These are phyloP conservation scores for Lepisosteus osseus DNA, from an alignment of 2,113 vertebrate genomes.

Conservation along the genomic window DNA sequence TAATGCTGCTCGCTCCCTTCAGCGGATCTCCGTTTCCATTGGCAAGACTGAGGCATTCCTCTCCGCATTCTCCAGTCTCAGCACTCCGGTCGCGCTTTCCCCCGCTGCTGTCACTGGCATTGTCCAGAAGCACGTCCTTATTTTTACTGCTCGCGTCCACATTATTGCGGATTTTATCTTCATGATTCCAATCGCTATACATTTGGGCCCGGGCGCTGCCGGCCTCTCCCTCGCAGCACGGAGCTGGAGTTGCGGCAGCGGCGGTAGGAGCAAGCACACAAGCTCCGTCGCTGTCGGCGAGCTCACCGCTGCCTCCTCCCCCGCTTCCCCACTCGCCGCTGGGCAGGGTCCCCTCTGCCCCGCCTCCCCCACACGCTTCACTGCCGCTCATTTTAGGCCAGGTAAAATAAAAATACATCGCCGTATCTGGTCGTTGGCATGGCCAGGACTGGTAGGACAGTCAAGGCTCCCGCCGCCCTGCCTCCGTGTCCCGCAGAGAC, in stretches of 20 bases:
- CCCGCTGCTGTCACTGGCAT: constrained; percentile 21
- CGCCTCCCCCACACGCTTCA: constrained; percentile 28
- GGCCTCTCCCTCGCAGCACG: constrained; percentile 25
- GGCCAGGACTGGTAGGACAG: constrained; percentile 17
- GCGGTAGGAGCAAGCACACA: constrained; percentile 31
- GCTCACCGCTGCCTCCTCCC: constrained; percentile 30
- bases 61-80: constrained; percentile 16
- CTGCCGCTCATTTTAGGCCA: constrained; percentile 42
- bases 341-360: constrained; percentile 35
- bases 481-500: no score
- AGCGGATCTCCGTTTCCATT: constrained; percentile 23
- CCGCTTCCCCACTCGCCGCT: constrained; percentile 30
- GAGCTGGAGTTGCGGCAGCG: constrained; percentile 25
- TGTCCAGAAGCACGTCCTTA: constrained; percentile 21
- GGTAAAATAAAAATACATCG: constrained; percentile 43
- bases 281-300: constrained; percentile 27
- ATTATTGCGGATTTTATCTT: constrained; percentile 14
- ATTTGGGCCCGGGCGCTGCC: constrained; percentile 31
- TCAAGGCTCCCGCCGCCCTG: background rate
- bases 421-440: constrained; percentile 30
- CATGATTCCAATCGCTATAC: constrained; percentile 30
- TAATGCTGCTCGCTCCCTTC: constrained; percentile 20
- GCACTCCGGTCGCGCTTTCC: constrained; percentile 16
- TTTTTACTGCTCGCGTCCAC: constrained; percentile 21
- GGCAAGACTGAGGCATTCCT: constrained; percentile 8